A percentile compares a stretch with the other conserved stretches of the same genome.
These are phyloP conservation scores for Dromococcyx pavoninus DNA, from an alignment of 2,797 vertebrate species.

Conservation along the genomic window DNA sequence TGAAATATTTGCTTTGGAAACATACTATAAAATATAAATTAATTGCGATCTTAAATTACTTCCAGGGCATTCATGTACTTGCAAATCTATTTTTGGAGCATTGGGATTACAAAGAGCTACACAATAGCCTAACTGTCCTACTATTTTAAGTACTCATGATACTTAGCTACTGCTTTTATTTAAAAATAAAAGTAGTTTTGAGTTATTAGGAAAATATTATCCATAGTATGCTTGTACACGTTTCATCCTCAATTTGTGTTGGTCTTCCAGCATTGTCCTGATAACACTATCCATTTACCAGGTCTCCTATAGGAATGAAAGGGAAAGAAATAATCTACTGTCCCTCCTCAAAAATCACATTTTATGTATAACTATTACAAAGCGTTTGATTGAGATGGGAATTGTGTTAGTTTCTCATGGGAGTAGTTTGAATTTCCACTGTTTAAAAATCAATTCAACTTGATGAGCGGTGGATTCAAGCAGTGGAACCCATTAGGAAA, in stretches of 20 bases:
- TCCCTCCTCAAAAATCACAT: conserved; percentile 40
- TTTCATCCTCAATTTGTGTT: neutral
- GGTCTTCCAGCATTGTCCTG: neutral
- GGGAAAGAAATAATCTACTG: conserved; percentile 3
- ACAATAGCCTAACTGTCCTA: neutral
- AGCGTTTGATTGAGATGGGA: conserved; percentile 61
- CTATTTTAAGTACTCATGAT: neutral
- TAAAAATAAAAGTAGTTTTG: neutral
- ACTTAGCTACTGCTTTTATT: neutral
- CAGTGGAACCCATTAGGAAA: conserved; percentile 38
- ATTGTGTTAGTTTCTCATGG: conserved; percentile 51
- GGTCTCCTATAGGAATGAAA: conserved; percentile 10
- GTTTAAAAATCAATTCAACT: conserved; percentile 60
- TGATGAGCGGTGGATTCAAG: conserved; percentile 46
- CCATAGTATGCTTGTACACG: neutral
- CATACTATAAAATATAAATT: neutral
- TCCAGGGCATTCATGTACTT: neutral
- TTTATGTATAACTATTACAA: conserved; percentile 51
- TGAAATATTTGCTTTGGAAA: neutral
- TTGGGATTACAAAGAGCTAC: neutral
- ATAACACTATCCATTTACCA: neutral
- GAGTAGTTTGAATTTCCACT: conserved; percentile 58
- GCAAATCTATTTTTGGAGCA: neutral
- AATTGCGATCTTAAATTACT: neutral
- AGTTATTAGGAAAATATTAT: neutral